A percentile compares a stretch with the other conserved stretches of the same genome.
Conservation (phyloP, 2,888 invertebrate genomes). For the Scaptomyza reducta region DNA sequence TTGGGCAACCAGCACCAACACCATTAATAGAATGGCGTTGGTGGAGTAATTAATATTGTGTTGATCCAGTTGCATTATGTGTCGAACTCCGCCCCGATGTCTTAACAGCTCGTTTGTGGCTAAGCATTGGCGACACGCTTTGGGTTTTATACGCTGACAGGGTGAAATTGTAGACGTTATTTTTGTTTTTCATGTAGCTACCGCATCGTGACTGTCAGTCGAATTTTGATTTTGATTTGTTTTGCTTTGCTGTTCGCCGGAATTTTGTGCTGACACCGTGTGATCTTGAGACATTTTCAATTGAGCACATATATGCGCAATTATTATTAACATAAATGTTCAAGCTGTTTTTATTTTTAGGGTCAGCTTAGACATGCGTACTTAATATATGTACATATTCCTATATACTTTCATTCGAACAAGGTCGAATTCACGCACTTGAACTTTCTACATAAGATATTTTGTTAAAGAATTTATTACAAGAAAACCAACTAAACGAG, state of each 20-base stretch:
- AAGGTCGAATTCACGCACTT: constrained; percentile 63
- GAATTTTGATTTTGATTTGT: constrained; percentile 59
- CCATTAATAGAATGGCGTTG: constrained; percentile 18
- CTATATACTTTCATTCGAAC: constrained; percentile 27
- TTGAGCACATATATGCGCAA: constrained; percentile 53
- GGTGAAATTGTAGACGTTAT: constrained; percentile 69
- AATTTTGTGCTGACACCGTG: constrained; percentile 69
- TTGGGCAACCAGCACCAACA: constrained; percentile 40
- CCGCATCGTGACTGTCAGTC: constrained; percentile 70
- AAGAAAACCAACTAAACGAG: constrained; percentile 61
- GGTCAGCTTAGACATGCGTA: constrained; percentile 40
- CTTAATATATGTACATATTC: constrained; percentile 8
- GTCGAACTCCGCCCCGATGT: constrained; percentile 26
- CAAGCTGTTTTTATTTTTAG: constrained; percentile 39
- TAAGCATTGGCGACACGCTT: constrained; percentile 29
- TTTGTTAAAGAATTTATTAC: constrained; percentile 59
- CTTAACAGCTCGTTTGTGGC: constrained; percentile 44
- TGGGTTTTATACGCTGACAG: constrained; percentile 68
- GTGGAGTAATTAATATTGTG: constrained; percentile 12
- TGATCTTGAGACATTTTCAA: constrained; percentile 75
- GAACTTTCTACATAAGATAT: constrained; percentile 53
- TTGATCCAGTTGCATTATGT: constrained; percentile 46
- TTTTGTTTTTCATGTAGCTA: constrained; percentile 34
- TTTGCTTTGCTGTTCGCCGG: constrained; percentile 61
- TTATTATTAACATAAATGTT: constrained; percentile 22